Percentiles rank a stretch among this genome's conserved stretches.
phyloP scores from a whole-genome alignment of 2,113 vertebrate species.

The Rhinolophus sinicus region DNA sequence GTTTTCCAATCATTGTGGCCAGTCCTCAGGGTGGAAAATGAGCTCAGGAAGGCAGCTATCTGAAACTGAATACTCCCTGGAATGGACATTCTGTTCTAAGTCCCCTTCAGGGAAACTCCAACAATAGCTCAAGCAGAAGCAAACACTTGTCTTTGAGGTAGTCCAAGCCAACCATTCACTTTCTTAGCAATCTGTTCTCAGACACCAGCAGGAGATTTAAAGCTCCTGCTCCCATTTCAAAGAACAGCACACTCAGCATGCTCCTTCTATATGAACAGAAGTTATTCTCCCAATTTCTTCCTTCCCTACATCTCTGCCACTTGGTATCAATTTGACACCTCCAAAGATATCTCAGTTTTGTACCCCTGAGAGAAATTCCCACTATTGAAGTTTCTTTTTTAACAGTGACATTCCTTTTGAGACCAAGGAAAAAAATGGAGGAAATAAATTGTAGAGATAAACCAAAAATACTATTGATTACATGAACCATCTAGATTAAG shows the following conservation, averaged over 20 bases:
- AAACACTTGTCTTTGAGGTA: constrained; percentile 51
- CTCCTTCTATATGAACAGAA: background rate
- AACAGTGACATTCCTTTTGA: background rate
- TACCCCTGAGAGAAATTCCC: background rate
- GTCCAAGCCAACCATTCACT: constrained; percentile 12
- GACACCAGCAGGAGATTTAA: background rate
- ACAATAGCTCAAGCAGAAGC: constrained; percentile 72
- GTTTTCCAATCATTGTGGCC: constrained; percentile 45
- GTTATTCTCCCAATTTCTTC: background rate
- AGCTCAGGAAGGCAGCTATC: constrained; percentile 50
- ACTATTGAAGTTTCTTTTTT: background rate
- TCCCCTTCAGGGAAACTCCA: constrained; percentile 61
- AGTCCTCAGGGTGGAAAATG: constrained; percentile 58
- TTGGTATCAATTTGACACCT: background rate
- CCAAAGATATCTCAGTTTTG: background rate
- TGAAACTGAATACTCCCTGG: constrained; percentile 70
- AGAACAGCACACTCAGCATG: background rate
- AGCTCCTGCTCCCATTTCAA: background rate
- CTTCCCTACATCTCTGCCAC: background rate
- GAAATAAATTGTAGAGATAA: constrained; percentile 1
- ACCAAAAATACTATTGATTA: background rate
- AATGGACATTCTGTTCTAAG: constrained; percentile 74
- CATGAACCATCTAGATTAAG: background rate
- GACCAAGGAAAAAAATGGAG: background rate
- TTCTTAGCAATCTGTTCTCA: constrained; percentile 50